Percentiles rank a stretch among this genome's conserved stretches.
phyloP scores from a whole-genome alignment of 35 echinoderm and acorn worm species.

The Hemicentrotus pulcherrimus region DNA sequence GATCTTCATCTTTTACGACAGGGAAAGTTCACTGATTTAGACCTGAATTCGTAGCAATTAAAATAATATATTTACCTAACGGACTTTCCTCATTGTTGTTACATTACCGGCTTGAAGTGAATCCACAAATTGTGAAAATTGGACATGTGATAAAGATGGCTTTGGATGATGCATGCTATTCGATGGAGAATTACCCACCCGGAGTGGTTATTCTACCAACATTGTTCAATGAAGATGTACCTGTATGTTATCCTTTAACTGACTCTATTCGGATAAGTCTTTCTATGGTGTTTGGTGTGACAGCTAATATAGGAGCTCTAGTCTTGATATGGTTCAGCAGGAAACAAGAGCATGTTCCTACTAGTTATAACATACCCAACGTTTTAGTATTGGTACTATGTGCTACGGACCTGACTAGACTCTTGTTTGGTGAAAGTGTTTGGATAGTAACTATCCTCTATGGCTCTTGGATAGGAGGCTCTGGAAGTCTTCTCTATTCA shows the following conservation, averaged over 20 bases:
- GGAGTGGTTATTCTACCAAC: background rate
- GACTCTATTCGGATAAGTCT: background rate
- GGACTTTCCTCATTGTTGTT: too few species aligned
- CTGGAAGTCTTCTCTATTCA: slow-evolving; percentile 38
- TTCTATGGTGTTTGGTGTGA: slow-evolving; percentile 10
- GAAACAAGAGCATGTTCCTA: slow-evolving; percentile 50
- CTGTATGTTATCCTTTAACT: background rate
- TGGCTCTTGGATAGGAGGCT: slow-evolving; percentile 54
- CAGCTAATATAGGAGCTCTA: slow-evolving; percentile 25
- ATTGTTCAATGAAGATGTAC: background rate
- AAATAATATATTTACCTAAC: too few species aligned
- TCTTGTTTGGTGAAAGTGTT: slow-evolving; percentile 69
- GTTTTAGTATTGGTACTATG: slow-evolving; percentile 77
- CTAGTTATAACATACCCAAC: slow-evolving; percentile 64
- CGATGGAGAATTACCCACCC: background rate
- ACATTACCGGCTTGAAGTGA: background rate
- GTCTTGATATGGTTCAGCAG: slow-evolving; percentile 35
- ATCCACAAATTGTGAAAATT: background rate
- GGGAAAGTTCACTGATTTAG: too few species aligned
- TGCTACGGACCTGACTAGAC: slow-evolving; percentile 66
- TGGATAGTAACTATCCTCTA: slow-evolving; percentile 63
- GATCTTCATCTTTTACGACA: too few species aligned
- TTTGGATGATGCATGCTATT: background rate
- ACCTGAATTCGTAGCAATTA: too few species aligned
- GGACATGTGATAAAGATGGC: background rate